Evolutionary conservation across 2,113 vertebrate species (phyloP).

Genomic region (Capreolus pygargus): DNA sequence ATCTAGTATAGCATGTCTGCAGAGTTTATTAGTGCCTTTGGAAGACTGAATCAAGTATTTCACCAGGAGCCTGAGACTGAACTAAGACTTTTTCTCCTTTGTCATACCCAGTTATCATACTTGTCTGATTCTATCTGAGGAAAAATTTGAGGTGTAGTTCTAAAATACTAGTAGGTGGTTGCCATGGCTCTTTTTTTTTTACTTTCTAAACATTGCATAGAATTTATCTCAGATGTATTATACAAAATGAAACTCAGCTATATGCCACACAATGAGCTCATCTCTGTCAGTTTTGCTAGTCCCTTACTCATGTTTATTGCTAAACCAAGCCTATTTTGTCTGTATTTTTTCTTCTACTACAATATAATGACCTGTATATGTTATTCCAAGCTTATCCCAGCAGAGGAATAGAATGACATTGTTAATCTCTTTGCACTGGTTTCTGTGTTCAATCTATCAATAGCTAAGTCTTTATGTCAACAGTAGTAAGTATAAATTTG

Average conservation of each 20-base stretch:
- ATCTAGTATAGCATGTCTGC: not conserved
- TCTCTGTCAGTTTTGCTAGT: not conserved
- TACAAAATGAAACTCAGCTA: not conserved
- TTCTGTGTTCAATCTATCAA: not conserved
- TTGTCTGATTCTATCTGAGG: not conserved
- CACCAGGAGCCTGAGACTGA: not conserved
- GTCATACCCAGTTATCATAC: not conserved
- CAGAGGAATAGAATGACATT: not conserved
- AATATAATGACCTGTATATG: not conserved
- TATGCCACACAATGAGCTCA: not conserved
- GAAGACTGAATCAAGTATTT: not conserved
- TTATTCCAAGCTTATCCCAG: not conserved
- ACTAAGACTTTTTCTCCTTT: not conserved
- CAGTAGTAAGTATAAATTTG: not conserved
- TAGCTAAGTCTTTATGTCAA: not conserved
- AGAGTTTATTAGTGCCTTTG: not conserved
- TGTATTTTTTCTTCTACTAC: not conserved
- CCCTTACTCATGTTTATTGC: not conserved
- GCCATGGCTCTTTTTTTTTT: not conserved
- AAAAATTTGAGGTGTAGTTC: not conserved
- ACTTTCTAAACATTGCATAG: not conserved
- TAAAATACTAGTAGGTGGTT: not conserved
- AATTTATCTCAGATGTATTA: not conserved
- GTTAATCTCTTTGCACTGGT: not conserved
- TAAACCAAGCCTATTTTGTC: not conserved